Conservation (phyloP, 2,113 vertebrate genomes). For the Eurystomus gularis region DNA sequence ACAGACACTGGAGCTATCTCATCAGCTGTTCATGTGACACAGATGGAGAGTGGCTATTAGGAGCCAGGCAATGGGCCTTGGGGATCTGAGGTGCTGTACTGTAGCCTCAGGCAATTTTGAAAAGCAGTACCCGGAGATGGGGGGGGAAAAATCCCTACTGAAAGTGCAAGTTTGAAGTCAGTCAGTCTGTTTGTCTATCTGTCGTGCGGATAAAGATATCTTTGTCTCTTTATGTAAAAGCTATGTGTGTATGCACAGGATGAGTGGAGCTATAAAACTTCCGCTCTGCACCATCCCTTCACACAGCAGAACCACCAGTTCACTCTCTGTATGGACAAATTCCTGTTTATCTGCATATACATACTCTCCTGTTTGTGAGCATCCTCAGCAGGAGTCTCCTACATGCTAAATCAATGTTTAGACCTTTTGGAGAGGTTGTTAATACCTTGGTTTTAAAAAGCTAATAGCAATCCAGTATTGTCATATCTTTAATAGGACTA, state of each 20-base stretch:
- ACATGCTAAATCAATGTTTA: constrained; percentile 47
- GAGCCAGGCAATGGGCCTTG: constrained; percentile 93
- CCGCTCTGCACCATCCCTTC: constrained; percentile 47
- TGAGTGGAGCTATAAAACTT: constrained; percentile 57
- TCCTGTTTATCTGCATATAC: background rate
- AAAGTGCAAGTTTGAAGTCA: constrained; percentile 82
- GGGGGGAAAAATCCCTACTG: constrained; percentile 61
- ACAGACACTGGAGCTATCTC: constrained; percentile 90
- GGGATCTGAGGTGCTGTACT: constrained; percentile 98
- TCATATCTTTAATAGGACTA: background rate
- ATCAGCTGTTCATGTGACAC: constrained; percentile 89
- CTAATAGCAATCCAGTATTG: constrained; percentile 29
- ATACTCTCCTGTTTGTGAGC: constrained; percentile 48
- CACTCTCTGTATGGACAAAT: constrained; percentile 71
- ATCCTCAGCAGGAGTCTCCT: constrained; percentile 60
- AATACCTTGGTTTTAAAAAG: constrained; percentile 53
- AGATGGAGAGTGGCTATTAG: constrained; percentile 97
- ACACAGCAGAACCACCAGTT: background rate
- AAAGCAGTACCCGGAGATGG: constrained; percentile 93
- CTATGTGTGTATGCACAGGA: constrained; percentile 55
- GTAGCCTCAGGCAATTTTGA: constrained; percentile 94
- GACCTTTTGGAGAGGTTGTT: constrained; percentile 52
- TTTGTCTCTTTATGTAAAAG: constrained; percentile 70
- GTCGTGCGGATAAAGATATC: constrained; percentile 74
- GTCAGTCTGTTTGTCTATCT: constrained; percentile 77